Percentiles rank a stretch among this genome's conserved stretches.
Evolutionary conservation across 2,888 invertebrate species (phyloP).

Genomic region (Torymus texanus): DNA sequence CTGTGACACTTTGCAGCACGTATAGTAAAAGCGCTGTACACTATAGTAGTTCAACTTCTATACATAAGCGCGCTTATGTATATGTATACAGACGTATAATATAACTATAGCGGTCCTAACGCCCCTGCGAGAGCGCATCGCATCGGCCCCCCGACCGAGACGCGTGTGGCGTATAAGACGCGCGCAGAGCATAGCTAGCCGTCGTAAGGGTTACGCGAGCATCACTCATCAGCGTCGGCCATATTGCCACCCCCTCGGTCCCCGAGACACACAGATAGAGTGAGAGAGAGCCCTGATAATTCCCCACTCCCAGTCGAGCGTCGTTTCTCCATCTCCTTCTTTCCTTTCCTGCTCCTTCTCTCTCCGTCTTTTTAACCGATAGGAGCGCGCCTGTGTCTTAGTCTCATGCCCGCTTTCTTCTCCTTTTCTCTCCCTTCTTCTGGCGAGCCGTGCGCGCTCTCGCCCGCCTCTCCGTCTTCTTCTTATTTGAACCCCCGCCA

Average conservation of each 20-base stretch:
- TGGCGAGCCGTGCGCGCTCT: constrained; percentile 26
- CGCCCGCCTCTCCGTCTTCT: constrained; percentile 68
- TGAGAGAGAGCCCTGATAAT: constrained; percentile 72
- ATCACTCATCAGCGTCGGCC: constrained; percentile 75
- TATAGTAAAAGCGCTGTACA: background rate
- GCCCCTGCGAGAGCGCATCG: too few relatives aligned
- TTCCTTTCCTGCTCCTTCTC: constrained; percentile 43
- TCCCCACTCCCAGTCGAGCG: constrained; percentile 63
- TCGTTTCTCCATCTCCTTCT: constrained; percentile 18
- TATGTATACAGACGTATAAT: too few relatives aligned
- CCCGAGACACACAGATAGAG: constrained; percentile 32
- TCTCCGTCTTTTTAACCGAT: constrained; percentile 1
- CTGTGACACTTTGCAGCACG: background rate
- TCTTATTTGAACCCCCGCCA: constrained; percentile 70
- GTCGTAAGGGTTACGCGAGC: constrained; percentile 71
- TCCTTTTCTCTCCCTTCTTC: constrained; percentile 67
- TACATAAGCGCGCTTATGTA: too few relatives aligned
- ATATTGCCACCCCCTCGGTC: constrained; percentile 69
- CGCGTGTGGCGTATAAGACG: too few relatives aligned
- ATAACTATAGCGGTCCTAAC: too few relatives aligned
- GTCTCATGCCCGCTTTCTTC: constrained; percentile 68
- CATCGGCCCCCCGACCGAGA: too few relatives aligned
- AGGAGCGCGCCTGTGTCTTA: constrained; percentile 63
- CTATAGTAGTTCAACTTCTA: too few relatives aligned
- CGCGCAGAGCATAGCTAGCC: constrained; percentile 29